A percentile compares a stretch with the other conserved stretches of the same genome.
phyloP scores from a whole-genome alignment of 2,113 vertebrate species.

The Psammodynastes pulverulentus region DNA sequence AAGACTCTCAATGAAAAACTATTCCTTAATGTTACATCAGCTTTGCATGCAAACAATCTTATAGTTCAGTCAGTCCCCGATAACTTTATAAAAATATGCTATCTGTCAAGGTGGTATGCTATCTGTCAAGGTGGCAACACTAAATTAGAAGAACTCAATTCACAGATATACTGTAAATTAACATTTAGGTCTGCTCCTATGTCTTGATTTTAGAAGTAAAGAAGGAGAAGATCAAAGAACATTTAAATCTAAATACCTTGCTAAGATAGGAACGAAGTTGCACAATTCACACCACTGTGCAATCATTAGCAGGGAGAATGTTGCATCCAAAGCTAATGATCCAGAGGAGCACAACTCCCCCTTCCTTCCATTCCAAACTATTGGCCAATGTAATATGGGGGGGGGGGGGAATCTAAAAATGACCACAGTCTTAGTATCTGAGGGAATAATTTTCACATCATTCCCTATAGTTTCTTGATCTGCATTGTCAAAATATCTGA shows the following conservation, averaged over 20 bases:
- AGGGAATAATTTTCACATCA: not conserved
- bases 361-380: not conserved
- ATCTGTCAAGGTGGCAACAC: not conserved
- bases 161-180: not conserved
- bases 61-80: not conserved
- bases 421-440: not conserved
- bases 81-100: not conserved
- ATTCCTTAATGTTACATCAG: not conserved
- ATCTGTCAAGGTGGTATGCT: not conserved
- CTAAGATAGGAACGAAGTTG: not conserved
- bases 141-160: not conserved
- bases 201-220: not conserved
- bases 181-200: not conserved
- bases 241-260: not conserved
- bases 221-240: not conserved
- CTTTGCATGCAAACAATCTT: not conserved
- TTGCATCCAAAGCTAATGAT: too few relatives aligned
- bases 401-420: too few relatives aligned
- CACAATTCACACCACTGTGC: not conserved
- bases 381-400: not conserved
- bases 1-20: not conserved
- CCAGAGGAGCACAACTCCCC: not conserved
- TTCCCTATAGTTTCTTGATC: not conserved
- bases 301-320: not conserved
- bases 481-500: not conserved